A percentile compares a stretch with the other conserved stretches of the same genome.
phyloP scores from a whole-genome alignment of 2,888 invertebrate genomes.

The Drosophila fungiperda region DNA sequence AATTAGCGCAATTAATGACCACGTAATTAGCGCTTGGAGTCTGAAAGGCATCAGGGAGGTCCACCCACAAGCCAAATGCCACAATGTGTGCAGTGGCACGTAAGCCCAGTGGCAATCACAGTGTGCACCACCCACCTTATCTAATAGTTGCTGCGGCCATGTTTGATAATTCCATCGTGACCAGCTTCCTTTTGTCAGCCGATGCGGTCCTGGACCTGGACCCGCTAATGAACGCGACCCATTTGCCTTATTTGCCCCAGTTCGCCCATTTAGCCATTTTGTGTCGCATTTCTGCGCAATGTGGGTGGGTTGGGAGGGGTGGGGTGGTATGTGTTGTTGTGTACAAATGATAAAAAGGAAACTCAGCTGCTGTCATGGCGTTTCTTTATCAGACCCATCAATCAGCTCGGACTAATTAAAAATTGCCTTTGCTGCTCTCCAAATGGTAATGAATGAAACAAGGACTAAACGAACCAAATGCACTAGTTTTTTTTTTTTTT shows the following conservation, averaged over 20 bases:
- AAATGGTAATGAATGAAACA: slow-evolving; percentile 53
- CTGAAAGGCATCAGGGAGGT: slow-evolving; percentile 31
- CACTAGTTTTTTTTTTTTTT: slow-evolving; percentile 20
- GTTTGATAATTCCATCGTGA: slow-evolving; percentile 78
- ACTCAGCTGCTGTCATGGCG: slow-evolving; percentile 74
- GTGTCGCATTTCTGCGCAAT: slow-evolving; percentile 42
- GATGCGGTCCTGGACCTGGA: slow-evolving; percentile 44
- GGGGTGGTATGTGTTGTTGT: neutral
- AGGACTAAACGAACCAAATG: slow-evolving; percentile 24
- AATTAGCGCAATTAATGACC: slow-evolving; percentile 83
- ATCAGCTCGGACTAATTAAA: slow-evolving; percentile 70
- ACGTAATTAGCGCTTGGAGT: slow-evolving; percentile 81
- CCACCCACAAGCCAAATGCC: slow-evolving; percentile 23
- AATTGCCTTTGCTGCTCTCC: slow-evolving; percentile 73
- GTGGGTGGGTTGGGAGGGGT: slow-evolving; percentile 4
- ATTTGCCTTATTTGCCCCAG: slow-evolving; percentile 31
- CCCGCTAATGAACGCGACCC: slow-evolving; percentile 64
- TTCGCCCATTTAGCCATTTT: slow-evolving; percentile 37
- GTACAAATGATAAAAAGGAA: slow-evolving; percentile 32
- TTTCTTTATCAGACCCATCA: slow-evolving; percentile 73
- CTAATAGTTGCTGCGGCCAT: slow-evolving; percentile 68
- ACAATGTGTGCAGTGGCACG: slow-evolving; percentile 74
- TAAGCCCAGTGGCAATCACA: slow-evolving; percentile 34
- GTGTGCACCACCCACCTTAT: slow-evolving; percentile 26
- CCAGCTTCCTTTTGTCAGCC: slow-evolving; percentile 68